These are phyloP conservation scores for Heterochromis multidens DNA, from an alignment of 2,113 vertebrate genomes.

Conservation along the genomic window DNA sequence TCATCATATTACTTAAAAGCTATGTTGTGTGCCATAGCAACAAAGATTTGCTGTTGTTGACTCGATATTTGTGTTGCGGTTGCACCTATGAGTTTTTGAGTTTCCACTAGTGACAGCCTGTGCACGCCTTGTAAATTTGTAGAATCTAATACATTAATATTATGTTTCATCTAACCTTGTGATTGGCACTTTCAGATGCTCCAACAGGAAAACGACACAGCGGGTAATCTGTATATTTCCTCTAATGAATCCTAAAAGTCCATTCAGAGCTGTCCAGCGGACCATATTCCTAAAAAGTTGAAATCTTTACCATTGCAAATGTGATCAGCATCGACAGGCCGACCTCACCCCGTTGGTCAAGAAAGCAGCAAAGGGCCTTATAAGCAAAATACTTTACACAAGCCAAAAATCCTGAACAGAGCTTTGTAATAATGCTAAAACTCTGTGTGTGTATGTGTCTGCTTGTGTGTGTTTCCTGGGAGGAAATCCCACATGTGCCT, in stretches of 20 bases:
- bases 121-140: background rate
- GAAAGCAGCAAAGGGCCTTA: constrained; percentile 17
- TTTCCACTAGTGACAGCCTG: background rate
- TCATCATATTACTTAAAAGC: background rate
- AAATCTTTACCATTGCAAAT: background rate
- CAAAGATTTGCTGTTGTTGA: background rate
- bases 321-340: background rate
- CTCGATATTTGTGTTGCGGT: background rate
- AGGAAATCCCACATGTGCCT: constrained; percentile 31
- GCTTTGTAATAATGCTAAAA: constrained; percentile 39
- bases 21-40: background rate
- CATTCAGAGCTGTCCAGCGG: background rate
- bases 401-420: constrained; percentile 38
- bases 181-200: background rate
- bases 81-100: background rate
- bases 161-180: background rate
- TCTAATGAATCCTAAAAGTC: background rate
- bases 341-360: background rate
- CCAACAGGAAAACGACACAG: background rate
- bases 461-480: background rate
- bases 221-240: background rate
- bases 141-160: background rate
- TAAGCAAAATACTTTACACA: constrained; percentile 45
- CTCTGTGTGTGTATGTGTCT: constrained; percentile 3
- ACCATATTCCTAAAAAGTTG: background rate